Percentiles rank a stretch among this genome's conserved stretches.
phyloP scores from a whole-genome alignment of 2,888 invertebrate genomes.

The Mystacides longicornis region DNA sequence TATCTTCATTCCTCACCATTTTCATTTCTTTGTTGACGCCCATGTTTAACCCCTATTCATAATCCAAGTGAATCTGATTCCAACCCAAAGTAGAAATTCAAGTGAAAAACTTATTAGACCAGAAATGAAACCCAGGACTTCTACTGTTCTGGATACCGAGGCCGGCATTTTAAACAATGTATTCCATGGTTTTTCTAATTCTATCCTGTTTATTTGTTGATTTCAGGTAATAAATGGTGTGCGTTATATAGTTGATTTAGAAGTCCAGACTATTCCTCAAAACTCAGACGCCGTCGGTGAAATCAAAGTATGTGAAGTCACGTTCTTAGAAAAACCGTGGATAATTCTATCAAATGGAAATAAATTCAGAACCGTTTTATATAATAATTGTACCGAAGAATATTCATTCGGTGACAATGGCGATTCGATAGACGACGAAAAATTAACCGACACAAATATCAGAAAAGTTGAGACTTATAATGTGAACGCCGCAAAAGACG shows the following conservation, averaged over 20 bases:
- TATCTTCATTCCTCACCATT: too few species aligned
- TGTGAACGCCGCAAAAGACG: neutral
- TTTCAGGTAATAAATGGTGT: slow-evolving; percentile 54
- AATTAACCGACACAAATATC: slow-evolving; percentile 13
- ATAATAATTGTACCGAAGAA: slow-evolving; percentile 58
- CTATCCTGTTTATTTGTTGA: slow-evolving; percentile 7
- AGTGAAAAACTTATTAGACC: too few species aligned
- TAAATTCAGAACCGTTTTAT: slow-evolving; percentile 52
- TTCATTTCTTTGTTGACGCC: too few species aligned
- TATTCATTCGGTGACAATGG: slow-evolving; percentile 45
- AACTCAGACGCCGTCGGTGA: slow-evolving; percentile 17
- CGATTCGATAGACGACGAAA: slow-evolving; percentile 28
- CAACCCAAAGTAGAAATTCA: too few species aligned
- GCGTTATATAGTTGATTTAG: slow-evolving; percentile 48
- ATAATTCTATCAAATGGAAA: slow-evolving; percentile 48
- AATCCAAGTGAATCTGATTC: too few species aligned
- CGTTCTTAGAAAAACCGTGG: slow-evolving; percentile 61
- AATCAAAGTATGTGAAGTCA: slow-evolving; percentile 47
- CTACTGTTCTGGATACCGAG: neutral
- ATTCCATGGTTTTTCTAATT: neutral
- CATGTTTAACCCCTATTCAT: too few species aligned
- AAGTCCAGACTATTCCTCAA: slow-evolving; percentile 36
- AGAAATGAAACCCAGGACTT: neutral
- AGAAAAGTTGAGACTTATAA: neutral
- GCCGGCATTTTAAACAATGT: neutral